Evolutionary conservation across 2,113 vertebrate species (phyloP).

Genomic region (Clarias batrachus): DNA sequence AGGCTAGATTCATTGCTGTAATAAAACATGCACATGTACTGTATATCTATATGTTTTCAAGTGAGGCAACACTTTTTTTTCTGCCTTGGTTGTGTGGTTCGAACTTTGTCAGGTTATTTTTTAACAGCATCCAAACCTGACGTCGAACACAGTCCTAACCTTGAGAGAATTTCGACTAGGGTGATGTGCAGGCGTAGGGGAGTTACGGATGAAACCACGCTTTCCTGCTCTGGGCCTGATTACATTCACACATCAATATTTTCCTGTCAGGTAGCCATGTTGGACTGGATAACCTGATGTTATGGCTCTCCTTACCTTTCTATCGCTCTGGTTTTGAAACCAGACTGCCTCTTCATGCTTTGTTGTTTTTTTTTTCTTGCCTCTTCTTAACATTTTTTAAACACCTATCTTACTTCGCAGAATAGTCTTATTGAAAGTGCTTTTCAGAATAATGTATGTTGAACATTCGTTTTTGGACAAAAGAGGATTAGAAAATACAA

Average conservation of each 20-base stretch:
- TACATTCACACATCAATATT: slow-evolving; percentile 48
- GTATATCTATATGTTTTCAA: neutral
- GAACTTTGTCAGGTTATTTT: neutral
- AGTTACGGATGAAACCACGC: slow-evolving; percentile 24
- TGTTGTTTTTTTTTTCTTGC: neutral
- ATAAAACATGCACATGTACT: neutral
- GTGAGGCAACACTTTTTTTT: neutral
- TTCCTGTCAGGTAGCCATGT: slow-evolving; percentile 42
- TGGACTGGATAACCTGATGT: slow-evolving; percentile 36
- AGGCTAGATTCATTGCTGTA: slow-evolving; percentile 10
- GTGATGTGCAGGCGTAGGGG: neutral
- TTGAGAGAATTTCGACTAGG: neutral
- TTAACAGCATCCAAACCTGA: neutral
- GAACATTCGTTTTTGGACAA: neutral
- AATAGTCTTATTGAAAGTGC: neutral
- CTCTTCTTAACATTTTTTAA: neutral
- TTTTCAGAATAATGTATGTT: slow-evolving; percentile 6
- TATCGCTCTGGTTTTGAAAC: slow-evolving; percentile 13
- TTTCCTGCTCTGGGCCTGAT: neutral
- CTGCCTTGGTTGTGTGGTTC: neutral
- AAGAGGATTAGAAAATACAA: neutral
- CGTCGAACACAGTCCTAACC: too few species aligned
- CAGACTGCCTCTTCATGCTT: neutral
- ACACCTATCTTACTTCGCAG: neutral
- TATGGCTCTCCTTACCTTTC: slow-evolving; percentile 11